These are phyloP conservation scores for Caenorhabditis macrosperma DNA, from an alignment of 2,888 invertebrate species.

Conservation along the genomic window DNA sequence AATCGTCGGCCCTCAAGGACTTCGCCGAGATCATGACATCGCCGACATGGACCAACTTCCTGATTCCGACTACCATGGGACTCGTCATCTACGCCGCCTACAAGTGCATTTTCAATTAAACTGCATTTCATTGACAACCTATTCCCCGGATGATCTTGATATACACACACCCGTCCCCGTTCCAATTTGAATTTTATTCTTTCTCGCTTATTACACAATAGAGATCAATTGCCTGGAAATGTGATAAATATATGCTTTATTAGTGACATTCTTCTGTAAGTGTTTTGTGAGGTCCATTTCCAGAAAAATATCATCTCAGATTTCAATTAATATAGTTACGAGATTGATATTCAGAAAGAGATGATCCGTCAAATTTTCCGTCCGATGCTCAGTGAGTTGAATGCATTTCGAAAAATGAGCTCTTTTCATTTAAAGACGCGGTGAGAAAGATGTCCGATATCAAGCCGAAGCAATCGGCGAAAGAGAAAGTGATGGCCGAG, in stretches of 20 bases:
- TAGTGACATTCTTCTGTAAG: neutral
- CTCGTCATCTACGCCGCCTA: slow-evolving; percentile 74
- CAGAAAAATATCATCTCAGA: neutral
- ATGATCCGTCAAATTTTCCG: slow-evolving; percentile 33
- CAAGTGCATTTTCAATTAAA: slow-evolving; percentile 63
- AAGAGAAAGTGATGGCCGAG: slow-evolving; percentile 64
- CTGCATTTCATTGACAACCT: neutral
- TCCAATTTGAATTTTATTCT: neutral
- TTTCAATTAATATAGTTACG: too few relatives aligned
- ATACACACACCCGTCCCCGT: neutral
- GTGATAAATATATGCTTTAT: slow-evolving; percentile 16
- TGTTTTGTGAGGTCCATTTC: neutral
- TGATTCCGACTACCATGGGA: slow-evolving; percentile 79
- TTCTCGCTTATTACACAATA: slow-evolving; percentile 1
- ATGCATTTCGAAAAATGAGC: too few relatives aligned
- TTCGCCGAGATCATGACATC: slow-evolving; percentile 72
- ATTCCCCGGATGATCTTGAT: slow-evolving; percentile 17
- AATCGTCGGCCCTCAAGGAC: slow-evolving; percentile 8
- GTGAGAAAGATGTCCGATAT: too few relatives aligned
- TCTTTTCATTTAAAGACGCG: too few relatives aligned
- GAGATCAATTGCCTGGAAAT: neutral
- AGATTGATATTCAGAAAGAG: neutral
- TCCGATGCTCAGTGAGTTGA: slow-evolving; percentile 8
- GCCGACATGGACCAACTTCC: slow-evolving; percentile 80
- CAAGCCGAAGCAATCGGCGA: slow-evolving; percentile 32